A percentile compares a stretch with the other conserved stretches of the same genome.
Conservation (phyloP, 2,888 invertebrate genomes). For the Pasiphila rectangulata region DNA sequence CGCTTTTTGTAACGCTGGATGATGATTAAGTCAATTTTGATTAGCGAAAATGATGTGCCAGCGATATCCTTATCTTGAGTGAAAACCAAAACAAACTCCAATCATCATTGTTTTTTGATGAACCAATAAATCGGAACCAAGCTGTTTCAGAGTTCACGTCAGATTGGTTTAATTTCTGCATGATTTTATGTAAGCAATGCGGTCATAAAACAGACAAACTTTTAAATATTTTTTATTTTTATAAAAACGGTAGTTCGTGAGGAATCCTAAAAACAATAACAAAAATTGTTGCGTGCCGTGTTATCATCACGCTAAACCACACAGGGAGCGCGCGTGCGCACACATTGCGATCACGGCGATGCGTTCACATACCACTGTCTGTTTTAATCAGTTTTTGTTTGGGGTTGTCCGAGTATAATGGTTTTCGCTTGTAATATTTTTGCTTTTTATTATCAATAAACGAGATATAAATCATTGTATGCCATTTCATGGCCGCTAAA, state of each 20-base stretch:
- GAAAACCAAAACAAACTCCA: conserved; percentile 3
- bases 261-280: conserved; percentile 38
- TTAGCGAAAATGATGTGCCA: conserved; percentile 20
- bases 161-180: background rate
- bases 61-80: conserved; percentile 9
- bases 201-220: no score
- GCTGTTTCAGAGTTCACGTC: conserved; percentile 1
- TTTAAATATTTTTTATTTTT: no score
- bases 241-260: conserved; percentile 14
- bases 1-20: conserved; percentile 33
- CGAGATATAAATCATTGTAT: no score
- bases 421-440: conserved; percentile 32
- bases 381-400: conserved; percentile 33
- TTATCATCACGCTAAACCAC: conserved; percentile 47
- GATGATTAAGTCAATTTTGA: conserved; percentile 38
- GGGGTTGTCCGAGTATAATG: conserved; percentile 27
- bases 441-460: no score
- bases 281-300: conserved; percentile 47
- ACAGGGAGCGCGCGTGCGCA: conserved; percentile 44
- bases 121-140: conserved; percentile 3
- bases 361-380: conserved; percentile 30
- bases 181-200: no score
- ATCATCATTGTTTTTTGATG: background rate
- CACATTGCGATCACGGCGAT: conserved; percentile 20
- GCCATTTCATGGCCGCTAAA: no score